These are phyloP conservation scores for Calosoma granatense DNA, from an alignment of 1,140 invertebrate genomes.

Conservation along the genomic window DNA sequence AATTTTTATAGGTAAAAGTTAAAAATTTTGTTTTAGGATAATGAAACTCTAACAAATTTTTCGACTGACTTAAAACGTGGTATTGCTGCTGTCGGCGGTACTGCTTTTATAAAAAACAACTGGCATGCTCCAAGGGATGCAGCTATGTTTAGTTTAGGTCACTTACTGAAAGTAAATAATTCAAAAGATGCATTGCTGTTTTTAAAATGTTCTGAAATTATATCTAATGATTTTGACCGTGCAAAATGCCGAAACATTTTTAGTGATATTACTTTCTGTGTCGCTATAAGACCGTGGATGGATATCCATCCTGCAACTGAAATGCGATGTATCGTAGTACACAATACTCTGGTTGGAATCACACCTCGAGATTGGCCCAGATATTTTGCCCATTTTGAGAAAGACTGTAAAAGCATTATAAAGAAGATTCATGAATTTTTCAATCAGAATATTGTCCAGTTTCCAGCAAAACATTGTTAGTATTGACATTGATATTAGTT, in stretches of 20 bases:
- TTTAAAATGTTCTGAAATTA: neutral
- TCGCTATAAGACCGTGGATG: neutral
- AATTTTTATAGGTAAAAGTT: no score
- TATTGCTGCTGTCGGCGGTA: no score
- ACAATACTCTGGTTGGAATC: neutral
- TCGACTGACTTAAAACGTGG: no score
- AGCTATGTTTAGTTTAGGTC: neutral
- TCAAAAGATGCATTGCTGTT: neutral
- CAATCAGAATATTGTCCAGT: no score
- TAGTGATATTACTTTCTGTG: neutral
- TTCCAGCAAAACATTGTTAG: no score
- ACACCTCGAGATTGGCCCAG: neutral
- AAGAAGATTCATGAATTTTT: no score
- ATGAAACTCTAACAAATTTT: no score
- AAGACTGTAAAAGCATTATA: no score
- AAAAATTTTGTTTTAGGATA: no score
- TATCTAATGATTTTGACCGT: neutral
- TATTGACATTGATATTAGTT: no score
- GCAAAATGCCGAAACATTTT: neutral
- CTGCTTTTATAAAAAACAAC: neutral
- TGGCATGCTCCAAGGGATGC: neutral
- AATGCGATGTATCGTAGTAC: neutral
- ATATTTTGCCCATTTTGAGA: neutral
- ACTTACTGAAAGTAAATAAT: neutral
- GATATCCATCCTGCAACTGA: neutral